Evolutionary conservation across 2,888 invertebrate genomes (phyloP).

Genomic region (Leptodirus hochenwartii): DNA sequence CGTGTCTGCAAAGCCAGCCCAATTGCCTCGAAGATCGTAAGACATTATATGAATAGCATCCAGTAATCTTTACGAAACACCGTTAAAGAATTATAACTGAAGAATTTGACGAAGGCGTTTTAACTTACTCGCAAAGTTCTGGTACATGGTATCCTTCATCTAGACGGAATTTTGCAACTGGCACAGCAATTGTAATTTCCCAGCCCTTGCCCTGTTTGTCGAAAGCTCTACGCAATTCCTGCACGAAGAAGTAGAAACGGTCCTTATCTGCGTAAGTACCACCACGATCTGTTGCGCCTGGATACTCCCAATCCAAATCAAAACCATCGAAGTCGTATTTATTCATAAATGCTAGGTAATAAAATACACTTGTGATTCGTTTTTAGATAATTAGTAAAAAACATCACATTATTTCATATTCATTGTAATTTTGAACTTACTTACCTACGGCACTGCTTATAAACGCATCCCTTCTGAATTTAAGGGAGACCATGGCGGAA

Average conservation of each 20-base stretch:
- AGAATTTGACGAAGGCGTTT: too few species aligned
- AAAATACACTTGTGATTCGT: too few species aligned
- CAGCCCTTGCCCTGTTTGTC: constrained; percentile 54
- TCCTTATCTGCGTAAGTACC: constrained; percentile 73
- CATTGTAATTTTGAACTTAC: too few species aligned
- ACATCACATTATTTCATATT: constrained; percentile 5
- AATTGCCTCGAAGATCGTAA: constrained; percentile 71
- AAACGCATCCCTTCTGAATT: constrained; percentile 48
- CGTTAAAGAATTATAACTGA: constrained; percentile 4
- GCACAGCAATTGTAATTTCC: constrained; percentile 83
- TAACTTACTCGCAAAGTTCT: constrained; percentile 61
- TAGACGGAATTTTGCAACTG: constrained; percentile 68
- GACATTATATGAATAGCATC: constrained; percentile 78
- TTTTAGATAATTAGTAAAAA: too few species aligned
- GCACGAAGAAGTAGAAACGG: constrained; percentile 61
- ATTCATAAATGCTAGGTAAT: constrained; percentile 54
- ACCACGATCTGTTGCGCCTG: constrained; percentile 72
- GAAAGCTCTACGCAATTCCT: constrained; percentile 65
- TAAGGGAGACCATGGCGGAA: constrained; percentile 59
- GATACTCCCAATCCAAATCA: constrained; percentile 84
- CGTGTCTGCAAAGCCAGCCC: constrained; percentile 81
- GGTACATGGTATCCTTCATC: constrained; percentile 85
- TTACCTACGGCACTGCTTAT: constrained; percentile 56
- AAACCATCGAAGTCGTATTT: constrained; percentile 69
- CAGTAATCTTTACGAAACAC: constrained; percentile 36